Base-by-base conservation (phyloP, 2,888 invertebrate species). In the Eledona agricola region DNA sequence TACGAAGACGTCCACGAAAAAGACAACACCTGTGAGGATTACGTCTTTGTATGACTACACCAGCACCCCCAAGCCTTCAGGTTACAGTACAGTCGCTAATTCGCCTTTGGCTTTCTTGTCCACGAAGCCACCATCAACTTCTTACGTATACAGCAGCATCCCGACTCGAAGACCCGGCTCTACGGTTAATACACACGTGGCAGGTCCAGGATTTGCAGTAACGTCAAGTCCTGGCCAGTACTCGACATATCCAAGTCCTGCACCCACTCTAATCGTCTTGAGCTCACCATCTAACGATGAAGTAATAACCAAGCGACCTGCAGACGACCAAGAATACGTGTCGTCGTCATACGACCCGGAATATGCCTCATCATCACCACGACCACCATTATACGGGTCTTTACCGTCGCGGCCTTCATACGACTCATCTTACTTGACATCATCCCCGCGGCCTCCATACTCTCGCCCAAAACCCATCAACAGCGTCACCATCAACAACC, bases 221-320 rank as follows among this genome's bases (percentile, higher is more conserved):
- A 67, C 67, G 4, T 66, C 71, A 2, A 57, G 54, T 16, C 68
- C 71, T 7, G 50, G 31, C 0, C 51, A 45, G 34, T 63, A 57
- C 37, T 61, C 67, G 2, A 55, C 59, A 2, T 70, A 61, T 55
- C 78, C 77, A 29, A 77, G 65, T 51, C 80, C 78, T 52, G 80
- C 82, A 4, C 83, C 84, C 0, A 84, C 83, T 0, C 78, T 84
- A 2, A 83, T 84, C n/a, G 83, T 84, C 3, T 68, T 84, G 1
- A 80, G 81, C 1, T 80, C 83, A 5, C 55, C 67, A 73, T 77
- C 66, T 73, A 78, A 40, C 67, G 63, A 65, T 16, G 61, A 60
- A 28, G 9, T 38, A 6, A 11, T 32, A 7, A 43, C 35, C 3
- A 10, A 16, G 9, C 29, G 12, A 6, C 40, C 25, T 3, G 4